phyloP scores from a whole-genome alignment of 2,113 vertebrate genomes.

The Ochotona princeps region DNA sequence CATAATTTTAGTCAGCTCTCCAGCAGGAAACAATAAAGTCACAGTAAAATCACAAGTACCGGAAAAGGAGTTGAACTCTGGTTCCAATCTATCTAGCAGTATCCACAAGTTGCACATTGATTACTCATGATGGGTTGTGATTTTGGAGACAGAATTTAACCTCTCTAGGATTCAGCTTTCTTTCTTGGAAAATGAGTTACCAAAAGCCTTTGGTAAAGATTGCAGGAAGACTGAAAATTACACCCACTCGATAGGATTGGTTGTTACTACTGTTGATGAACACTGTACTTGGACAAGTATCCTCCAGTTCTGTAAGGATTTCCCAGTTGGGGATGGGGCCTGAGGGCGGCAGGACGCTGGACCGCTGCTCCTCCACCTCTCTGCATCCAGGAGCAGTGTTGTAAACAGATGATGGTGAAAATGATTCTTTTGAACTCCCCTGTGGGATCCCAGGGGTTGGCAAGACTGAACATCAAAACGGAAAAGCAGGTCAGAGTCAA shows the following conservation, averaged over 20 bases:
- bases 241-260: background rate
- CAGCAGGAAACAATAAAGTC: background rate
- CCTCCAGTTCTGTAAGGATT: background rate
- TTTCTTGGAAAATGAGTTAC: background rate
- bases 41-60: background rate
- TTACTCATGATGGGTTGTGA: background rate
- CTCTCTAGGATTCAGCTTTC: background rate
- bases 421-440: background rate
- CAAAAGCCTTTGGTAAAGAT: background rate
- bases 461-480: background rate
- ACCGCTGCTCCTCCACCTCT: background rate
- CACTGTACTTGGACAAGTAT: background rate
- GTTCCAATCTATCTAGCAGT: background rate
- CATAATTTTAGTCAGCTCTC: background rate
- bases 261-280: background rate
- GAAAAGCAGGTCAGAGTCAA: background rate
- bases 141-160: background rate
- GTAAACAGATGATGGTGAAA: slow-evolving; percentile 15
- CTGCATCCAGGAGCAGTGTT: slow-evolving; percentile 31
- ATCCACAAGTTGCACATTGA: background rate
- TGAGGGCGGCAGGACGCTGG: background rate
- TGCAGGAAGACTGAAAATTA: background rate
- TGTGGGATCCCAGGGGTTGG: background rate
- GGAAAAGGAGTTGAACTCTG: background rate
- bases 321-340: background rate